These are phyloP conservation scores for Isaurus tuberculatus DNA, from an alignment of 92 coral and sea anemone species.

Conservation along the genomic window DNA sequence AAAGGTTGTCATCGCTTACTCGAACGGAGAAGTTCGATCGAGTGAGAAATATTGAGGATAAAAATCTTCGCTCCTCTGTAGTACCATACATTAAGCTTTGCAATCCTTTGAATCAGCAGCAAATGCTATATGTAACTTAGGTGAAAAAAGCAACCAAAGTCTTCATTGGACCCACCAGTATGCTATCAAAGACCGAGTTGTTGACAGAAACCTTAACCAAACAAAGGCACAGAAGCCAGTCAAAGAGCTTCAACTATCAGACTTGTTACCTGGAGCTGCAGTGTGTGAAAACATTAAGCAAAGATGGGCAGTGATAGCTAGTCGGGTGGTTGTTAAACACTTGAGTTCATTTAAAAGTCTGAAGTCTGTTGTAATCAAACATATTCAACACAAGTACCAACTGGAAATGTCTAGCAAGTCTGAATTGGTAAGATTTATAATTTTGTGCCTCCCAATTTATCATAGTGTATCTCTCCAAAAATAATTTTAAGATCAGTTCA, in stretches of 20 bases:
- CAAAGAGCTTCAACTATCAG: conserved; percentile 1
- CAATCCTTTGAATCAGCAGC: not conserved
- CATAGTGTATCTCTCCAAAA: not conserved
- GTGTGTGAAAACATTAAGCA: not conserved
- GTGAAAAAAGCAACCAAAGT: not conserved
- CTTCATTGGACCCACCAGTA: not conserved
- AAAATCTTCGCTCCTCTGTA: no score
- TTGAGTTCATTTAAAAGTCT: not conserved
- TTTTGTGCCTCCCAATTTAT: not conserved
- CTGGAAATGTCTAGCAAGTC: conserved; percentile 7
- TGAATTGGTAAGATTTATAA: conserved; percentile 4
- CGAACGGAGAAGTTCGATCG: no score
- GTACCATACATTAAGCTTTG: no score
- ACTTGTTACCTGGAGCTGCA: not conserved
- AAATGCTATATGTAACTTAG: no score
- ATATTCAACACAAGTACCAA: conserved; percentile 1
- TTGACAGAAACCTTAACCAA: not conserved
- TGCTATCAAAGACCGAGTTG: not conserved
- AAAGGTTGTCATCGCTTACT: no score
- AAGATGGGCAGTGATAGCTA: conserved; percentile 10
- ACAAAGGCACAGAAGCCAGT: conserved; percentile 21
- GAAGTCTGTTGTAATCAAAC: conserved; percentile 1
- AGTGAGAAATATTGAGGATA: no score
- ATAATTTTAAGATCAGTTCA: not conserved
- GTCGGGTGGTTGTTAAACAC: conserved; percentile 12